Percentiles rank a stretch among this genome's conserved stretches.
Evolutionary conservation across 2,113 vertebrate genomes (phyloP).

Genomic region (Trichomycterus rosablanca): DNA sequence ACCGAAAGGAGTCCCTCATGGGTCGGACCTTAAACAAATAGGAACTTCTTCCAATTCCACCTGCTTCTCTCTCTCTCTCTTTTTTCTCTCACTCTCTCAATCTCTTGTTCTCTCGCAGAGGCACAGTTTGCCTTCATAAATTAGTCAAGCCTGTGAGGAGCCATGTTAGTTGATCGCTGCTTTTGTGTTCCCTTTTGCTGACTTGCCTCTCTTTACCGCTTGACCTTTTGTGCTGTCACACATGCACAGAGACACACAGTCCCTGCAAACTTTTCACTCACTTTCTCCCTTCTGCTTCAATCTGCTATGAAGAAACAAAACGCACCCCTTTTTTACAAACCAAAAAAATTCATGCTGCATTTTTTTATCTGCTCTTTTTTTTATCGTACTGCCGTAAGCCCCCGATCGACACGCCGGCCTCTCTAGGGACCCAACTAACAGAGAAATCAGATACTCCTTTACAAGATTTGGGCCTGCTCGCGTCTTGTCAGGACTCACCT

Average conservation of each 20-base stretch:
- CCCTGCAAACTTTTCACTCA: constrained; percentile 18
- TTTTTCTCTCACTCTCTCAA: constrained; percentile 69
- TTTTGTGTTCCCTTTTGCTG: constrained; percentile 84
- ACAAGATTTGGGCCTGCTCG: constrained; percentile 61
- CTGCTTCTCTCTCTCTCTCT: constrained; percentile 71
- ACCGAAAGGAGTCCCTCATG: constrained; percentile 91
- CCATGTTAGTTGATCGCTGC: constrained; percentile 80
- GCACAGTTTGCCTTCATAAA: constrained; percentile 92
- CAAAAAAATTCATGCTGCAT: constrained; percentile 67
- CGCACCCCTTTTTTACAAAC: constrained; percentile 75
- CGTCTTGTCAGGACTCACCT: constrained; percentile 72
- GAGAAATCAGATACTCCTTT: constrained; percentile 77
- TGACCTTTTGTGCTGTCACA: constrained; percentile 75
- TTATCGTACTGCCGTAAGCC: constrained; percentile 76
- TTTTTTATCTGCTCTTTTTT: constrained; percentile 52
- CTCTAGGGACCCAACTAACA: constrained; percentile 86
- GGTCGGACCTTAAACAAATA: constrained; percentile 81
- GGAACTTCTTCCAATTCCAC: constrained; percentile 91
- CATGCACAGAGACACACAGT: constrained; percentile 53
- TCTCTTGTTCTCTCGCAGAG: constrained; percentile 71
- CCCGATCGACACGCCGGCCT: constrained; percentile 65
- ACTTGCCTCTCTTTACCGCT: constrained; percentile 77
- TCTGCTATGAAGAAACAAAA: constrained; percentile 64
- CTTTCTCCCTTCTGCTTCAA: constrained; percentile 49
- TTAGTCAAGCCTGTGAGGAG: constrained; percentile 89